Conservation (phyloP, 1,140 invertebrate genomes). For the Lasaia peninsularis region DNA sequence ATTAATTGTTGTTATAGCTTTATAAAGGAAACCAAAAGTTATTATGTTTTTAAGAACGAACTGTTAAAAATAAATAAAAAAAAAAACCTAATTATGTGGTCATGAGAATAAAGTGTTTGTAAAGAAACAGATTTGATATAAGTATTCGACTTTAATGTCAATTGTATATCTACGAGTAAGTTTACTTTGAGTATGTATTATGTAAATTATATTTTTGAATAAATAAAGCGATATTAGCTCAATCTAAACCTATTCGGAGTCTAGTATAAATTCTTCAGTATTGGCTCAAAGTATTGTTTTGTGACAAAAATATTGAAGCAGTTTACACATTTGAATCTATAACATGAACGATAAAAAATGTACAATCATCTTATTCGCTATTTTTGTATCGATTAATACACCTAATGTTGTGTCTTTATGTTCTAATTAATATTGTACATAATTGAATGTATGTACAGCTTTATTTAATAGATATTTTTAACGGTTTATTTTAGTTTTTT, state of each 20-base stretch:
- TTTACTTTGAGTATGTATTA: neutral
- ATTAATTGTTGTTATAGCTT: conserved; percentile 73
- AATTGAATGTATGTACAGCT: too few relatives aligned
- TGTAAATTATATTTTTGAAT: conserved; percentile 3
- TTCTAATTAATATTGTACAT: too few relatives aligned
- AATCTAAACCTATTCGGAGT: conserved; percentile 19
- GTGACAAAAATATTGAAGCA: conserved; percentile 28
- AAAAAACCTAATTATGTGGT: conserved; percentile 5
- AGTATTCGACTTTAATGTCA: neutral
- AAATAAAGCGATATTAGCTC: conserved; percentile 21
- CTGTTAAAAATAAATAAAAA: conserved; percentile 10
- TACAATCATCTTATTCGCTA: too few relatives aligned
- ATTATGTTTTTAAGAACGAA: conserved; percentile 58
- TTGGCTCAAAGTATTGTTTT: conserved; percentile 69
- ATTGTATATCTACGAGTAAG: neutral
- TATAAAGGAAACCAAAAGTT: conserved; percentile 73
- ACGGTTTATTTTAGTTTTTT: neutral
- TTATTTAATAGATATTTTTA: too few relatives aligned
- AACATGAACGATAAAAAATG: too few relatives aligned
- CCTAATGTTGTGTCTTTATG: neutral
- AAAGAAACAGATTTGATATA: neutral
- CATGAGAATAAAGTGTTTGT: neutral
- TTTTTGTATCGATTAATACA: neutral
- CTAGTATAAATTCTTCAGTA: conserved; percentile 50
- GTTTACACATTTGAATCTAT: conserved; percentile 33